Evolutionary conservation across 2,113 vertebrate genomes (phyloP), one percentile per base, ranked within the genome.

Genomic region (Tangachromis dhanisi): DNA sequence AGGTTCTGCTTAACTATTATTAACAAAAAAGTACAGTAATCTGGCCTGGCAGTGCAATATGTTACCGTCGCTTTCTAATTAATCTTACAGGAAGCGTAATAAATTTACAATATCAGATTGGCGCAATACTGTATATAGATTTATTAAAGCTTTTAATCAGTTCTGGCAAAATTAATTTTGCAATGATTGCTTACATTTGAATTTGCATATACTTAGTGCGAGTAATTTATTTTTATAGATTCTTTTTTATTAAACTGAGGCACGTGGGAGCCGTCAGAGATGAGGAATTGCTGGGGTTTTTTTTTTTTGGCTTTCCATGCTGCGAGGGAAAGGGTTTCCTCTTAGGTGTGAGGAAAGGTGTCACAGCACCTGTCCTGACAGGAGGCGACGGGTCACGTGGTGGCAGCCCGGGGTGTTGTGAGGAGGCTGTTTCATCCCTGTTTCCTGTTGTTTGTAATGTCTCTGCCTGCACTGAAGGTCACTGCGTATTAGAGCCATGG

Each of bases 121-220:
- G 97, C 97, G 97, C 97, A 98, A 98, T 98, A 98, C 97, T 98
- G 97, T 97, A 98, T 98, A 98, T 98, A 99, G 98, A 99, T 98
- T 98, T 98, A 99, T 98, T 98, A 98, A 99, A 98, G 97, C 98
- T 98, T 99, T 99, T 99, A 99, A 99, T 99, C 98, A 98, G 98
- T 98, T 98, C 97, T 98, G 98, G 97, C 97, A 98, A 99, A 98
- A 99, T 98, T 99, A 98, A 99, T 99, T 99, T 98, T 96, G 97
- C 97, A 97, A 97, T 98, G 97, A 99, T 99, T 99, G 98, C 98
- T 99, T 99, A 98, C 97, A 98, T 98, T 98, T 97, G 97, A 98
- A 99, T 99, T 99, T 99, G 98, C 98, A 99, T 99, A 98, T 97
- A 97, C 97, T 99, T 99, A 98, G 97, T 95, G 96, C 96, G 96